These are phyloP conservation scores for Drosophila chauvacae DNA, from an alignment of 1,140 invertebrate species.

Conservation along the genomic window DNA sequence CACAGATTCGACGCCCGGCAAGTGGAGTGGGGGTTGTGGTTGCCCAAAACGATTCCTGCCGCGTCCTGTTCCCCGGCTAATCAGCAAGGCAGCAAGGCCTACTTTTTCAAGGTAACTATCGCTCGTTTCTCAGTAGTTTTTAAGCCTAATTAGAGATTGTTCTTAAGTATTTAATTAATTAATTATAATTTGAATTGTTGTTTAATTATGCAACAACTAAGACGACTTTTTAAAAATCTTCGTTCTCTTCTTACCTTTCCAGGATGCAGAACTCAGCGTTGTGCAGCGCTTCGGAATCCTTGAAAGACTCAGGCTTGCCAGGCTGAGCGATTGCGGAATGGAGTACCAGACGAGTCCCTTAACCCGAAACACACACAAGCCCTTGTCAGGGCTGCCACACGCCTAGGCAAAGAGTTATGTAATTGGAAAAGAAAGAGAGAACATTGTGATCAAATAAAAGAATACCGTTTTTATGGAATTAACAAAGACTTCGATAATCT, in stretches of 20 bases:
- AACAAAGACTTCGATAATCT: conserved; percentile 22
- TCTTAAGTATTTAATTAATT: neutral
- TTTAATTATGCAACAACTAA: too few relatives aligned
- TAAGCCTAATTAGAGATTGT: neutral
- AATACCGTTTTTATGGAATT: conserved; percentile 74
- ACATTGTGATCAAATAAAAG: conserved; percentile 81
- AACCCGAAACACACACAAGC: conserved; percentile 40
- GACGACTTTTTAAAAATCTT: neutral
- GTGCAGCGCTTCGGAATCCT: conserved; percentile 38
- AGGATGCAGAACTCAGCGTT: conserved; percentile 29
- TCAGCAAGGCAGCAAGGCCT: conserved; percentile 50
- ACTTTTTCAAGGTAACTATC: conserved; percentile 72
- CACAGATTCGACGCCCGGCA: conserved; percentile 22
- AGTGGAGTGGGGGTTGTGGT: conserved; percentile 29
- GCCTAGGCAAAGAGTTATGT: conserved; percentile 70
- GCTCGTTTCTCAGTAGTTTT: neutral
- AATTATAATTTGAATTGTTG: too few relatives aligned
- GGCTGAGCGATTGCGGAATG: conserved; percentile 29
- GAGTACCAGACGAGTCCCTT: conserved; percentile 22
- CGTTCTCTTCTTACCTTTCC: neutral
- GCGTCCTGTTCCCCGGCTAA: conserved; percentile 32
- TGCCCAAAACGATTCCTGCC: conserved; percentile 48
- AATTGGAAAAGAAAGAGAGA: conserved; percentile 68
- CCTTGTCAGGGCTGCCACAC: conserved; percentile 77
- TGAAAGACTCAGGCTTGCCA: conserved; percentile 61